Evolutionary conservation across 2,888 invertebrate species (phyloP), one percentile per base, ranked within the genome.

Genomic region (Drosophila monieri): DNA sequence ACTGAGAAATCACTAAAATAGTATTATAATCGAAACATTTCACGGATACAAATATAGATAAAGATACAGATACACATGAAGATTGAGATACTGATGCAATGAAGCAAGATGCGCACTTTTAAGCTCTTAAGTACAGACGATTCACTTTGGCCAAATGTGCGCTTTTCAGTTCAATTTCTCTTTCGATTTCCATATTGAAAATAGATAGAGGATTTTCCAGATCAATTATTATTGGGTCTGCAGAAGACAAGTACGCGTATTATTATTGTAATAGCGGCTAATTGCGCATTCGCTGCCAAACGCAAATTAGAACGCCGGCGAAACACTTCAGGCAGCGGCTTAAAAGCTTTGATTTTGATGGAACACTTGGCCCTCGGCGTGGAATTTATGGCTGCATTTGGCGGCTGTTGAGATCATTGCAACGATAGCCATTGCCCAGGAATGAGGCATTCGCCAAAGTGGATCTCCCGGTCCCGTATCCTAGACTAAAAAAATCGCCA

Each of bases 221-320:
- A 57, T 74, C 60, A 61, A 51, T 56, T 49, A 57, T 41, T 62
- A 43, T 46, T 61, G 61, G 27, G 53, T 14, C 53, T 58, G 60
- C 37, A 41, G 58, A 49, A 61, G 69, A 65, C 86, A 77, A 86
- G 81, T 86, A 80, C 84, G 72, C 70, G 78, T 80, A 86, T 84
- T 83, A 86, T 83, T 83, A 86, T 70, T 83, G 83, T 83, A 83
- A 83, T 83, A 84, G 83, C 70, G 85, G 85, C 87, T 86, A 86
- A 83, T 83, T 85, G 87, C 78, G 85, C 74, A 83, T 83, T 83
- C 77, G 77, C 57, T 48, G 73, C 57, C 73, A 78, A 56, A 75
- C 68, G 79, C 73, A 83, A 83, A 81, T 85, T 81, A 85, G 81
- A 81, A 60, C 77, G 47, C 60, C 47, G 23, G 47, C 59, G 52